phyloP scores from a whole-genome alignment of 2,797 vertebrate genomes.

The Chaunax sp. region DNA sequence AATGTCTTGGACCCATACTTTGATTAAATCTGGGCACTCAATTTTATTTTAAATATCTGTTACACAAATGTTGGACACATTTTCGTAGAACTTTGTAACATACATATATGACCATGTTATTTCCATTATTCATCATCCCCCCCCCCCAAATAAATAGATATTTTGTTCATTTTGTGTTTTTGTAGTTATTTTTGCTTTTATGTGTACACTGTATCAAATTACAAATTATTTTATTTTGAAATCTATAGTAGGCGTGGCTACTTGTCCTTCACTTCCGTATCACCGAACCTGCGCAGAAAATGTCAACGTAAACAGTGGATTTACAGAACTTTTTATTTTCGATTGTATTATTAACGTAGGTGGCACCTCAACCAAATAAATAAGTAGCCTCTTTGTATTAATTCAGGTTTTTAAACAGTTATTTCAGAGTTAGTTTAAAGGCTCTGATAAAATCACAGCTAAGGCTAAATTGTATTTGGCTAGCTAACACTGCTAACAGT shows the following conservation, averaged over 20 bases:
- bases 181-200: neutral
- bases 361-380: neutral
- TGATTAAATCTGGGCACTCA: neutral
- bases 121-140: no score
- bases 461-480: constrained; percentile 23
- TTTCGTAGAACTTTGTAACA: no score
- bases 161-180: neutral
- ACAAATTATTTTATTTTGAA: constrained; percentile 58
- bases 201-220: neutral
- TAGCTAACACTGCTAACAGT: constrained; percentile 11
- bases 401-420: neutral
- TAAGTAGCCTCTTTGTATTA: neutral
- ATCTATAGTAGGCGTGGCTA: fast-evolving
- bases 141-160: constrained; percentile 4
- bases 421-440: neutral
- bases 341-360: fast-evolving
- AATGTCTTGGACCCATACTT: neutral
- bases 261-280: constrained; percentile 60
- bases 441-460: constrained; percentile 6
- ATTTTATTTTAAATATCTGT: no score
- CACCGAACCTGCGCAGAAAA: neutral
- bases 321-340: neutral
- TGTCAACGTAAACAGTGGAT: constrained; percentile 50
- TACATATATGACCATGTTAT: no score
- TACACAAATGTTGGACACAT: no score